Evolutionary conservation across 2,797 vertebrate species (phyloP).

Genomic region (Neosalanx taihuensis): DNA sequence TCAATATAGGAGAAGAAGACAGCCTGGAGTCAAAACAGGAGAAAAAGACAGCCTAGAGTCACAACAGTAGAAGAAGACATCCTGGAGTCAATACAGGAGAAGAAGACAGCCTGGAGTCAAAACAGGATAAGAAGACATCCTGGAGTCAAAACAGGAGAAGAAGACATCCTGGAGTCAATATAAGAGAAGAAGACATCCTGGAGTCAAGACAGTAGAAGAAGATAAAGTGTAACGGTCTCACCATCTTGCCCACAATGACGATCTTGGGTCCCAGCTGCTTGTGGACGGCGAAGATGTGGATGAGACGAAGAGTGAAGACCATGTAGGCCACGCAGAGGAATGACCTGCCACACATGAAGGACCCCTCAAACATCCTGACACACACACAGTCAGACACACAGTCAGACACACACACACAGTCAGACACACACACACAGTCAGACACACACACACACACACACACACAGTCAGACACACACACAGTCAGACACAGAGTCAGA

Average conservation of each 20-base stretch:
- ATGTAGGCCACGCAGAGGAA: neutral
- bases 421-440: conserved; percentile 2
- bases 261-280: conserved; percentile 90
- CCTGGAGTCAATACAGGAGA: no score
- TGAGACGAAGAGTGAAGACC: conserved; percentile 52
- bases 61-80: no score
- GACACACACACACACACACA: neutral
- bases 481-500: conserved; percentile 2
- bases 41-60: no score
- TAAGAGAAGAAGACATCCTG: no score
- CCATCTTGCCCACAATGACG: conserved; percentile 90
- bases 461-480: neutral
- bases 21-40: no score
- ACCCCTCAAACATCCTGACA: neutral
- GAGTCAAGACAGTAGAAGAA: no score
- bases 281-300: conserved; percentile 91
- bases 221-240: conserved; percentile 52
- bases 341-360: neutral
- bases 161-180: no score
- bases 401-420: conserved; percentile 10
- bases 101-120: no score
- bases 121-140: no score
- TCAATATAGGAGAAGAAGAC: no score
- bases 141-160: no score
- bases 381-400: conserved; percentile 7